Evolutionary conservation across 2,888 invertebrate genomes (phyloP).

Genomic region (Mallateleia sp.): DNA sequence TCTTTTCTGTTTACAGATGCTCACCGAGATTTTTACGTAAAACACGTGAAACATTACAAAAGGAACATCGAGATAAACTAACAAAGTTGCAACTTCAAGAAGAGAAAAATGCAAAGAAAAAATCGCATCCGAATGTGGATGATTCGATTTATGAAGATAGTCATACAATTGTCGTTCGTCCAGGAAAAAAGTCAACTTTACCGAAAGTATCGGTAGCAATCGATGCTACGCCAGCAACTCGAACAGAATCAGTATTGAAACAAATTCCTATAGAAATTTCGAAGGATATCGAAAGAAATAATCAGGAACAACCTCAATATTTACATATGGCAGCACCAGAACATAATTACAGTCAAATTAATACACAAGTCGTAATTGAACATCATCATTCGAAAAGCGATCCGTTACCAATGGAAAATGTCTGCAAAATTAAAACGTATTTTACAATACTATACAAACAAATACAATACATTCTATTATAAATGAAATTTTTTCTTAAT

Average conservation of each 20-base stretch:
- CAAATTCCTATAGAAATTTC: slow-evolving; percentile 95
- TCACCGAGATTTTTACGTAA: slow-evolving; percentile 92
- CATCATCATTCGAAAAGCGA: slow-evolving; percentile 89
- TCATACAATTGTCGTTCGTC: slow-evolving; percentile 85
- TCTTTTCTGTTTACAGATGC: slow-evolving; percentile 88
- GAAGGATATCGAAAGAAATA: slow-evolving; percentile 88
- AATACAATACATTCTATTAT: too few species aligned
- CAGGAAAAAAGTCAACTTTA: slow-evolving; percentile 90
- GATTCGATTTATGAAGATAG: slow-evolving; percentile 87
- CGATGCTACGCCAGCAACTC: slow-evolving; percentile 94
- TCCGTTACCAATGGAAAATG: slow-evolving; percentile 87
- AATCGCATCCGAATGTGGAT: slow-evolving; percentile 78
- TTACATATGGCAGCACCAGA: slow-evolving; percentile 75
- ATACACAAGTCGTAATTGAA: slow-evolving; percentile 87
- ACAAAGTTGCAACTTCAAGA: slow-evolving; percentile 87
- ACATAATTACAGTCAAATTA: slow-evolving; percentile 52
- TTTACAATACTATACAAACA: too few species aligned
- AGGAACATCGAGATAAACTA: slow-evolving; percentile 87
- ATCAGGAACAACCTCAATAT: slow-evolving; percentile 72
- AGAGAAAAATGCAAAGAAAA: slow-evolving; percentile 78
- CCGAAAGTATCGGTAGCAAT: slow-evolving; percentile 94
- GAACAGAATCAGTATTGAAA: slow-evolving; percentile 93
- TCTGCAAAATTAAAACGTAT: slow-evolving; percentile 79
- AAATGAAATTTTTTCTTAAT: too few species aligned
- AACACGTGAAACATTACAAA: slow-evolving; percentile 88